Evolutionary conservation across 2,888 invertebrate species (phyloP).

Genomic region (Rhaphigaster nebulosa): DNA sequence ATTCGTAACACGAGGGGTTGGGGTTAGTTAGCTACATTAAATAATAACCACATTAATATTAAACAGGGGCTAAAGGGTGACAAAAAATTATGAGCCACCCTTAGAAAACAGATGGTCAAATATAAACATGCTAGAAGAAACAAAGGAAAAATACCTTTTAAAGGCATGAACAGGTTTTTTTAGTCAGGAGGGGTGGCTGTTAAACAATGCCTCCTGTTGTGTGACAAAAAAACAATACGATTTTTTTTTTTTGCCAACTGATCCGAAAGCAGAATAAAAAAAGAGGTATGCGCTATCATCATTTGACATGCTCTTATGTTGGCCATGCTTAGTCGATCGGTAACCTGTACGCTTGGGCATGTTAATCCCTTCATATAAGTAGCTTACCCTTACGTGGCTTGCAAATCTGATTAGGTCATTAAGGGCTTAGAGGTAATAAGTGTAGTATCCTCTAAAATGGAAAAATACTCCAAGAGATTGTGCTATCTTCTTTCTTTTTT

Average conservation of each 20-base stretch:
- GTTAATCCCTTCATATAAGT: background rate
- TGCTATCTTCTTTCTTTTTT: too few species aligned
- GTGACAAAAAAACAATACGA: background rate
- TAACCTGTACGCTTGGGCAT: background rate
- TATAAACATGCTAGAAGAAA: conserved; percentile 44
- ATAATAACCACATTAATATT: conserved; percentile 53
- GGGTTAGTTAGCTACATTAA: conserved; percentile 53
- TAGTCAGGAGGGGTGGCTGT: conserved; percentile 21
- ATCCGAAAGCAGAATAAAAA: conserved; percentile 20
- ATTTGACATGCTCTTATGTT: conserved; percentile 13
- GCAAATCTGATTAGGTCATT: background rate
- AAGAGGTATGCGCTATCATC: background rate
- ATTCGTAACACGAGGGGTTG: background rate
- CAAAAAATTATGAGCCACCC: conserved; percentile 46
- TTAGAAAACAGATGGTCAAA: conserved; percentile 42
- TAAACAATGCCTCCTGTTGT: conserved; percentile 29
- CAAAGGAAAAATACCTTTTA: conserved; percentile 39
- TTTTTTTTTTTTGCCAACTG: background rate
- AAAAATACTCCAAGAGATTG: too few species aligned
- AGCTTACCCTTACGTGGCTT: background rate
- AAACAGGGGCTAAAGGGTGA: conserved; percentile 42
- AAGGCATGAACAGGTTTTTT: conserved; percentile 41
- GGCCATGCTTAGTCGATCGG: background rate
- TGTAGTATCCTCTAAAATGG: too few species aligned
- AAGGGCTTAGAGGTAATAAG: background rate